Conservation (phyloP, 2,797 vertebrate genomes). For the Xiphophorus birchmanni region DNA sequence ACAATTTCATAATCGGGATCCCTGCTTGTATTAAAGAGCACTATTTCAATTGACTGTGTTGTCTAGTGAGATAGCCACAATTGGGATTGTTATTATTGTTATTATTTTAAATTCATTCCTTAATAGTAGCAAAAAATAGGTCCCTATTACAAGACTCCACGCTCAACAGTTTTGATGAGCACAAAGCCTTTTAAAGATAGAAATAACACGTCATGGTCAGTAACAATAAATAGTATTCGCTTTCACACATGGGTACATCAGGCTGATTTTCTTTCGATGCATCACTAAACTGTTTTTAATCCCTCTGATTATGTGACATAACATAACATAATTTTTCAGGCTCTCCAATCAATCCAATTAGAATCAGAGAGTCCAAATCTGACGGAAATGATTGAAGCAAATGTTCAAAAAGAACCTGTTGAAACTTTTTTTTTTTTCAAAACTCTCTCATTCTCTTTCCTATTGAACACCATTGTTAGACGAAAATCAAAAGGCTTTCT, state of each 20-base stretch:
- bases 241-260: slow-evolving; percentile 3
- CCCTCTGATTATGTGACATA: background rate
- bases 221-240: background rate
- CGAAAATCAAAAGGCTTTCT: background rate
- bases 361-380: background rate
- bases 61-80: background rate
- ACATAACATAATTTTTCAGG: background rate
- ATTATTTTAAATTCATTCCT: background rate
- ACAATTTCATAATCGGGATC: background rate
- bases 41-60: background rate
- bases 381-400: background rate
- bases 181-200: slow-evolving; percentile 6
- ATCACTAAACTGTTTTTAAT: background rate
- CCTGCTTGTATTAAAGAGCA: background rate
- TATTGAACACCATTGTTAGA: background rate
- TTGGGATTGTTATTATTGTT: background rate
- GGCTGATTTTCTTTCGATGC: slow-evolving; percentile 9
- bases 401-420: background rate
- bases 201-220: slow-evolving; percentile 2
- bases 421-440: background rate
- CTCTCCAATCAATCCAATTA: background rate
- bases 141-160: background rate
- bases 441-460: background rate
- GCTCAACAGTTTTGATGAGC: background rate
- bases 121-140: slow-evolving; percentile 11